Evolutionary conservation across 2,888 invertebrate genomes (phyloP).

Genomic region (Lasioglossum malachurum): DNA sequence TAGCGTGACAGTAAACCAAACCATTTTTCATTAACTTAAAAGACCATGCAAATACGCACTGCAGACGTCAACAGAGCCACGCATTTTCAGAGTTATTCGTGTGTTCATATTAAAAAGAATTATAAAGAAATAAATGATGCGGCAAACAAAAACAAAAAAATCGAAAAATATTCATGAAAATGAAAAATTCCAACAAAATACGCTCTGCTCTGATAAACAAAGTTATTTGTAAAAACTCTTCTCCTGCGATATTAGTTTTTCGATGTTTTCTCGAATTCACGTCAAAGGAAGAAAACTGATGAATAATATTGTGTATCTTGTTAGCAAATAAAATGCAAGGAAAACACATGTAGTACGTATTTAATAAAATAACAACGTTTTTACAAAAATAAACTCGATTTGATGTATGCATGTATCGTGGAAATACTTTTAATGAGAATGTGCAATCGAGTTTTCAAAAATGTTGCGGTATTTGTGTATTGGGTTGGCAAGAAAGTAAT

Average conservation of each 20-base stretch:
- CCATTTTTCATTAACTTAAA: constrained; percentile 2
- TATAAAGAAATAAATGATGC: too few relatives aligned
- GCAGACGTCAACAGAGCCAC: not conserved
- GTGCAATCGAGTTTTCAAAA: too few relatives aligned
- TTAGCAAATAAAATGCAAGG: not conserved
- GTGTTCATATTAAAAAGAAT: not conserved
- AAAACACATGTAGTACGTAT: not conserved
- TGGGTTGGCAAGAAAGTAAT: too few relatives aligned
- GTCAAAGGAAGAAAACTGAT: not conserved
- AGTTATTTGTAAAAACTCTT: not conserved
- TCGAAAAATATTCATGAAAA: not conserved
- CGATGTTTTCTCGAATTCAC: not conserved
- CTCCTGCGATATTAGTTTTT: not conserved
- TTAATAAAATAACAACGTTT: not conserved
- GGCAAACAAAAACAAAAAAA: too few relatives aligned
- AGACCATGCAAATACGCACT: not conserved
- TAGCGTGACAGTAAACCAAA: not conserved
- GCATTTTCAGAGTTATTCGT: constrained; percentile 6
- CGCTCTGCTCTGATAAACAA: not conserved
- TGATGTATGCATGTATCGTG: too few relatives aligned
- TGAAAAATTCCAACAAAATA: not conserved
- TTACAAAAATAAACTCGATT: not conserved
- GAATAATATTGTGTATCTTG: not conserved
- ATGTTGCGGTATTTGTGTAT: too few relatives aligned
- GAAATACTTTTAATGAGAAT: too few relatives aligned